Percentiles rank a stretch among this genome's conserved stretches.
phyloP scores from a whole-genome alignment of 2,113 vertebrate species.

The Aramus guarauna region DNA sequence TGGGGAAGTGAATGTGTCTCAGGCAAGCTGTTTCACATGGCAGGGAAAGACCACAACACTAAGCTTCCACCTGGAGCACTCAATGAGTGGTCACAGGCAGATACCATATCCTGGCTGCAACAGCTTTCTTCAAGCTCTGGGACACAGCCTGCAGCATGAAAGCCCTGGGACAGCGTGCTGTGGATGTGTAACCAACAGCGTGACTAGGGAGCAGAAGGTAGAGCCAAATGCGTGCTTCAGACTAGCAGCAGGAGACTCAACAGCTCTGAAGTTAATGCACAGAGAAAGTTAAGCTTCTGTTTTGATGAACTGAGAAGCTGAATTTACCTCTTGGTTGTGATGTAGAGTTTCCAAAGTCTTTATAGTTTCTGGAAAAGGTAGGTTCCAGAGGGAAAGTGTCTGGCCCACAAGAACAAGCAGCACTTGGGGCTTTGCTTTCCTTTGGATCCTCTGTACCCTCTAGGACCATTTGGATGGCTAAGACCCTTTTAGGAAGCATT shows the following conservation, averaged over 20 bases:
- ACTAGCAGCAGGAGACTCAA: background rate
- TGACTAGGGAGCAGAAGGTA: background rate
- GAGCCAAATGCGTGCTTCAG: background rate
- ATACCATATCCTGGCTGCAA: background rate
- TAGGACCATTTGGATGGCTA: background rate
- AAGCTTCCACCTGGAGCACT: background rate
- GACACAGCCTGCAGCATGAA: background rate
- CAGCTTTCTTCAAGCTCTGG: background rate
- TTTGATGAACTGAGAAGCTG: background rate
- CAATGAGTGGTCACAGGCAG: background rate
- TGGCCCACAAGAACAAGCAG: background rate
- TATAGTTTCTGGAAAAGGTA: background rate
- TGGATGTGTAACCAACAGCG: rapidly evolving
- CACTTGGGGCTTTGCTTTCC: background rate
- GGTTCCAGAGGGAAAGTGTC: background rate
- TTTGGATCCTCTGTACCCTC: background rate
- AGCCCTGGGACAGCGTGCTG: background rate
- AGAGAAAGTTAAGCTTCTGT: background rate
- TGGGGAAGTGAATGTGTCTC: background rate
- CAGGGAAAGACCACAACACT: background rate
- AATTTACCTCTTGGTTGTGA: background rate
- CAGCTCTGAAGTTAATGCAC: background rate
- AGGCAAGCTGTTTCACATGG: background rate
- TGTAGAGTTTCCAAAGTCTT: background rate
- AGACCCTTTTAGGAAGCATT: background rate